These are phyloP conservation scores for Drosophila nikananu DNA, from an alignment of 1,140 invertebrate species.

Conservation along the genomic window DNA sequence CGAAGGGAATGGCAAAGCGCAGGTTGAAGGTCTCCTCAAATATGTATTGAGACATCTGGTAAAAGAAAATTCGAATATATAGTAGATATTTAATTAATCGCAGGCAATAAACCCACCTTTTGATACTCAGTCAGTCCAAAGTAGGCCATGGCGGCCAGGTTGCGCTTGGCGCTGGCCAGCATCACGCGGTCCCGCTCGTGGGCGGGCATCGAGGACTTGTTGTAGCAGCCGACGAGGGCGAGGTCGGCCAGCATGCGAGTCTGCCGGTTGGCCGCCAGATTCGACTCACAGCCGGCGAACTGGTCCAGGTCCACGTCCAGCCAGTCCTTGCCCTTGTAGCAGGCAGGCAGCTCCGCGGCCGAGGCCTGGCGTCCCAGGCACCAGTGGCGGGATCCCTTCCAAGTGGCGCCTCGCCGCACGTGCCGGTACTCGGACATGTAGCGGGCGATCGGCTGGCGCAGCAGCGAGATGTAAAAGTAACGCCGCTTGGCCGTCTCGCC, in stretches of 20 bases:
- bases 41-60: constrained; percentile 95
- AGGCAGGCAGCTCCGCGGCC: constrained; percentile 91
- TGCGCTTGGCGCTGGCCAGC: constrained; percentile 97
- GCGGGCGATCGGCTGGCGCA: constrained; percentile 95
- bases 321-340: constrained; percentile 90
- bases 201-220: constrained; percentile 90
- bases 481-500: constrained; percentile 91
- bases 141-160: constrained; percentile 97
- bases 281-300: constrained; percentile 95
- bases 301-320: constrained; percentile 90
- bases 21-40: constrained; percentile 99
- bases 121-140: constrained; percentile 99
- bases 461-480: constrained; percentile 98
- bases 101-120: constrained; percentile 87
- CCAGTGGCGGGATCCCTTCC: constrained; percentile 95
- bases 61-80: background rate
- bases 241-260: constrained; percentile 99
- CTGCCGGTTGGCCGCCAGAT: constrained; percentile 98
- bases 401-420: constrained; percentile 98
- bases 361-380: constrained; percentile 94
- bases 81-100: no score
- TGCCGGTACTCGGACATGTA: constrained; percentile 98
- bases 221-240: constrained; percentile 97
- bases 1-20: constrained; percentile 94
- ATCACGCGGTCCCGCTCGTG: constrained; percentile 92